Conservation (phyloP, 2,888 invertebrate species). For the Xanthorhoe designata region DNA sequence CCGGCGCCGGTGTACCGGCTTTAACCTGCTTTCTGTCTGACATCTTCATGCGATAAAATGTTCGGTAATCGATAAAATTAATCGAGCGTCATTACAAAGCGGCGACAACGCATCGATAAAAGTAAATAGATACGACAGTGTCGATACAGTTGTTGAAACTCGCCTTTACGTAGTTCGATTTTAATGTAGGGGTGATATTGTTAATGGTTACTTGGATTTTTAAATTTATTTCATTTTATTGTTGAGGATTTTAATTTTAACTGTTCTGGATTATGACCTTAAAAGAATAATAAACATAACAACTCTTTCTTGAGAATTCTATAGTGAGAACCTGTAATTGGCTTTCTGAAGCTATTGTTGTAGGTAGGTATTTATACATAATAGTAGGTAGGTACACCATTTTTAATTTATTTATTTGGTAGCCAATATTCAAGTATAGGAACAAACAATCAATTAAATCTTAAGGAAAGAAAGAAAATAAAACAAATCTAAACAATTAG, state of each 20-base stretch:
- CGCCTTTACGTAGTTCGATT: too few relatives aligned
- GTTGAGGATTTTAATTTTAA: neutral
- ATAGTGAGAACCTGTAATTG: too few relatives aligned
- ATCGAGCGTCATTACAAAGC: slow-evolving; percentile 55
- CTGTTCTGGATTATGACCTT: neutral
- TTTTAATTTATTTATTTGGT: too few relatives aligned
- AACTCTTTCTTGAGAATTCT: too few relatives aligned
- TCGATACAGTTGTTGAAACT: slow-evolving; percentile 13
- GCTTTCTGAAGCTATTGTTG: too few relatives aligned
- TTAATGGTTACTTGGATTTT: slow-evolving; percentile 9
- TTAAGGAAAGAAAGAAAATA: too few relatives aligned
- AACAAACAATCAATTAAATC: too few relatives aligned
- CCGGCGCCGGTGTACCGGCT: neutral
- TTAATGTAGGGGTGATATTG: slow-evolving; percentile 24
- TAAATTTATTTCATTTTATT: neutral
- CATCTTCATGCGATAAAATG: slow-evolving; percentile 22
- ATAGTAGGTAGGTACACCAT: too few relatives aligned
- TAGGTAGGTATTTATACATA: too few relatives aligned
- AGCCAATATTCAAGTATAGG: too few relatives aligned
- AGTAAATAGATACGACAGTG: slow-evolving; percentile 26
- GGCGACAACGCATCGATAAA: slow-evolving; percentile 45
- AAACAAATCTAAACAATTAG: too few relatives aligned
- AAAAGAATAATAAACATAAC: too few relatives aligned
- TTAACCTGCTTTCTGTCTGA: slow-evolving; percentile 1
- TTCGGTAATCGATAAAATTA: slow-evolving; percentile 54